Evolutionary conservation across 37 sponge, comb jelly and placozoan genomes (phyloP).

Genomic region (Oopsacas minuta): DNA sequence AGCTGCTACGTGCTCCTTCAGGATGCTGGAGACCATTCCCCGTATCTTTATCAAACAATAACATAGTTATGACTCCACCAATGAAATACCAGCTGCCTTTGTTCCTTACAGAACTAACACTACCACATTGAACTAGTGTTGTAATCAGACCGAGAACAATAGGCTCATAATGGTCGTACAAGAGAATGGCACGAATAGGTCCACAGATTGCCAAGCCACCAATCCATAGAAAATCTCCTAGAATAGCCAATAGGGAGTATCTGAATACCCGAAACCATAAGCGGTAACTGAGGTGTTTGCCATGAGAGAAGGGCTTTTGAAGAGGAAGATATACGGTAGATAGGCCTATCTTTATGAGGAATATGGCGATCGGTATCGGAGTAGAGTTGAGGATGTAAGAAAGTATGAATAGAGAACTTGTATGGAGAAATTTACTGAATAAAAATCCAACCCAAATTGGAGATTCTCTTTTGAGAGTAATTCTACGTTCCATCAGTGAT

Average conservation of each 20-base stretch:
- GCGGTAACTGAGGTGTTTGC: constrained; percentile 36
- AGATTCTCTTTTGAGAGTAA: constrained; percentile 6
- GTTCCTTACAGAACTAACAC: background rate
- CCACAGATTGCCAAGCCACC: constrained; percentile 67
- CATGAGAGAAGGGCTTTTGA: constrained; percentile 56
- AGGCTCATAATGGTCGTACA: constrained; percentile 72
- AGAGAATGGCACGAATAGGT: constrained; percentile 51
- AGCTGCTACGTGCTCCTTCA: constrained; percentile 55
- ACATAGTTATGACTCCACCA: constrained; percentile 53
- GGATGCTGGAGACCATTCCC: constrained; percentile 42
- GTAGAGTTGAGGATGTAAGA: constrained; percentile 35
- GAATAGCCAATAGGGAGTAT: constrained; percentile 33
- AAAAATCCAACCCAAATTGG: constrained; percentile 3
- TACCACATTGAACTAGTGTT: constrained; percentile 13
- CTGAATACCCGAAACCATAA: constrained; percentile 50
- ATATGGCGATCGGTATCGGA: constrained; percentile 30
- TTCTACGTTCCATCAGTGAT: background rate
- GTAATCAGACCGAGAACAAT: constrained; percentile 54
- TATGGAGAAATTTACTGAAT: constrained; percentile 16
- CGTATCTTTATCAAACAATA: constrained; percentile 88
- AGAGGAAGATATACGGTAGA: constrained; percentile 18
- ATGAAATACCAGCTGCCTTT: constrained; percentile 6
- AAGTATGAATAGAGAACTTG: constrained; percentile 37
- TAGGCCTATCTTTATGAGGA: constrained; percentile 7
- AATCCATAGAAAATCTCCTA: constrained; percentile 47